Base-by-base conservation (phyloP, 2,113 vertebrate species). In the Sinocyclocheilus rhinocerous region DNA sequence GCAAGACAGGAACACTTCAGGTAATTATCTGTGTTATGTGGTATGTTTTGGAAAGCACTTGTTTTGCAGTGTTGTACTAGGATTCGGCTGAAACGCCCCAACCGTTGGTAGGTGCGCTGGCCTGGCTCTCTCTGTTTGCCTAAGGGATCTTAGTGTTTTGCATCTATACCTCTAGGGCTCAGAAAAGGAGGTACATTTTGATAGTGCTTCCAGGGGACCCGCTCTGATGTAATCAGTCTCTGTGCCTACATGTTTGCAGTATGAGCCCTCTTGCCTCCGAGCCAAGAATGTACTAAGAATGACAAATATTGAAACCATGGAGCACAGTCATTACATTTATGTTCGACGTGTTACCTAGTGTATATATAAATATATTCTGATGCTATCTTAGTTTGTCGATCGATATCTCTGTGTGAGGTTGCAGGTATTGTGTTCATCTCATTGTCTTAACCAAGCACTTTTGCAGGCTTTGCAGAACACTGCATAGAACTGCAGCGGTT, bases 41-140 rank as follows among this genome's bases (percentile, higher is more conserved):
- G 78, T 86, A 24, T 91, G 91, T 92, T 92, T 89, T 87, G 86
- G 86, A 81, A 85, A 76, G 22, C 48, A 42, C 16, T 42, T 69
- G 72, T 87, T 86, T 82, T 67, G 85, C 88, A 45, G 61, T 33
- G 48, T 52, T 79, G 78, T 84, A 90, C 84, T 88, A 70, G 83
- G 89, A 90, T 91, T 90, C 89, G 70, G 81, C 89, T 76, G 86
- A 85, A 87, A 85, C 87, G 85, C 36, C 61, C 13, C 5, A 82
- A 16, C 83, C 45, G n/a, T 86, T 61, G 81, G 84, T 82, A 76
- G 81, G 87, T 89, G 86, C 83, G 82, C 86, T 79, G 86, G 90
- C 89, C 86, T 83, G 83, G 90, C 90, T 90, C n/a, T 69, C 81
- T 87, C 69, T 91, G 85, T 88, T 90, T 92, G 88, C 87, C 86